Base-by-base conservation (phyloP, 2,888 invertebrate genomes). In the Zygogramma bicolorata region DNA sequence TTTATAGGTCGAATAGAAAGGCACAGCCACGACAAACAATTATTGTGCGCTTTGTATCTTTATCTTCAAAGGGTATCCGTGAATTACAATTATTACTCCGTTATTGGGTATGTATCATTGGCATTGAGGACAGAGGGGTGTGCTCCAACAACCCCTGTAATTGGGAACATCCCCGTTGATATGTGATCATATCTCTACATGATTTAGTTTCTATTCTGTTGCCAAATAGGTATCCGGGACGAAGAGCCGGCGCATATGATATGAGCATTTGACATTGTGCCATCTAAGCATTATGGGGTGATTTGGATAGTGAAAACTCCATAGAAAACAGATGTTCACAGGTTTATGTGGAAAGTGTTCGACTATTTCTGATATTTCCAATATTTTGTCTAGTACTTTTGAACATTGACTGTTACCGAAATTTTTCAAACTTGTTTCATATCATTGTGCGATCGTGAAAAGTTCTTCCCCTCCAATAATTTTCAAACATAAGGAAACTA, bases 61-160 rank as follows among this genome's bases (percentile, higher is more conserved):
- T 46, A 46, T 46, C 46, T 46, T 46, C 46, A 46, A 46, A 46
- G 46, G 46, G 46, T 46, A 46, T 46, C 46, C 46, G 46, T 46
- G 20, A 46, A 46, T 46, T 8, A 46, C 46, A 46, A 13, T 46
- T 46, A 46, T 46, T 46, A 46, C 46, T 46, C 46, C 20, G 46
- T 46, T 46, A 46, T 46, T 46, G 18, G 46, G 46, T 46, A 46
- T 18, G 20, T 46, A 46, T 46, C 46, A 46, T 46, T 46, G 46
- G 20, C 46, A 46, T 20, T 46, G 46, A 46, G 20, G 46, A 46
- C 20, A 20, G 18, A 18, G 46, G 46, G 46, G 46, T 46, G 46
- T 18, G 10, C 10, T 46, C 20, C 46, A 46, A 6, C 20, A 20
- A 46, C 20, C 46, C 46, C 46, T 46, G 46, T 46, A 46, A 46